Percentiles rank a stretch among this genome's conserved stretches.
Evolutionary conservation across 2,797 vertebrate species (phyloP).

Genomic region (Cephalopachus bancanus): DNA sequence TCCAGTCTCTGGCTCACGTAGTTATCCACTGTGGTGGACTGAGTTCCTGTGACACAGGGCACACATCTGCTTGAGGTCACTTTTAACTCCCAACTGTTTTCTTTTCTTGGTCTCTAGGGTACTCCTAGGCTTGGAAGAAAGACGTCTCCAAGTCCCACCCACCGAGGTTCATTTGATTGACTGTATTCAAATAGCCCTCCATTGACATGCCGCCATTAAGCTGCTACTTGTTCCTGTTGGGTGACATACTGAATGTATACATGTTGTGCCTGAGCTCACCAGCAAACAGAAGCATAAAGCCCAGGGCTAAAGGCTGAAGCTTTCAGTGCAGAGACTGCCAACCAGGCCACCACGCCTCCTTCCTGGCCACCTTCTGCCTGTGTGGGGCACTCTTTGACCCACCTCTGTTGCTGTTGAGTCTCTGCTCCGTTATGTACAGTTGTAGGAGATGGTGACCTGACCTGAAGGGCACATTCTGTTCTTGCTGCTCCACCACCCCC

Average conservation of each 20-base stretch:
- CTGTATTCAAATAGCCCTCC: conserved; percentile 75
- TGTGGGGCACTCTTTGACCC: conserved; percentile 32
- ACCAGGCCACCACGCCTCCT: conserved; percentile 16
- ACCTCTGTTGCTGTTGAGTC: conserved; percentile 70
- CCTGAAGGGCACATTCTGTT: background rate
- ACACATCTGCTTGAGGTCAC: background rate
- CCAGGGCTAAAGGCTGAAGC: conserved; percentile 76
- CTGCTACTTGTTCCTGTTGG: conserved; percentile 93
- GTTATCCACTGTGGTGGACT: background rate
- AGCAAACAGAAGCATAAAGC: conserved; percentile 87
- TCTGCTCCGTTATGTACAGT: conserved; percentile 66
- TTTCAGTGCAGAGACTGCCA: conserved; percentile 68
- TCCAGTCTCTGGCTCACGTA: background rate
- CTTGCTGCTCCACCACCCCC: background rate
- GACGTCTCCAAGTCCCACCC: conserved; percentile 95
- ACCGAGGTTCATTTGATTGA: conserved; percentile 94
- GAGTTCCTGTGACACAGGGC: background rate
- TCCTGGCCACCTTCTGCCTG: conserved; percentile 55
- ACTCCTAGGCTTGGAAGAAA: conserved; percentile 97
- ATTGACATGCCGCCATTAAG: conserved; percentile 83
- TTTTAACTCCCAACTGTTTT: conserved; percentile 36
- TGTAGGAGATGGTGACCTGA: conserved; percentile 64
- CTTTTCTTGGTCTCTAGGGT: conserved; percentile 89
- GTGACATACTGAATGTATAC: conserved; percentile 92
- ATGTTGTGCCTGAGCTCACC: conserved; percentile 91